These are phyloP conservation scores for Drosophila repleta DNA, from an alignment of 1,140 invertebrate species.

Conservation along the genomic window DNA sequence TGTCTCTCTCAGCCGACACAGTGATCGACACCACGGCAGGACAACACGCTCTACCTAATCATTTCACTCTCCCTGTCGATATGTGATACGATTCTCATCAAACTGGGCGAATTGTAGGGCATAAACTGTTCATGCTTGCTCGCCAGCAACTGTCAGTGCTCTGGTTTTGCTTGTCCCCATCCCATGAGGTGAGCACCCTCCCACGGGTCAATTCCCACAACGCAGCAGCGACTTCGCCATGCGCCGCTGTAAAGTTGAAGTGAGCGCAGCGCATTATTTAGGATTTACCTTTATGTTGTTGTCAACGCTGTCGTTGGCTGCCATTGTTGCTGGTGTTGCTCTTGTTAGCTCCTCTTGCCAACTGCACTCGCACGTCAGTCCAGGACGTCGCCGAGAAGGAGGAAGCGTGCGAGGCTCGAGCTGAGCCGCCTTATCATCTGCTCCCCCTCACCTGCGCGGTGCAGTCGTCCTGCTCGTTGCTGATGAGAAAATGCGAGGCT, in stretches of 20 bases:
- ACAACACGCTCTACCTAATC: not conserved
- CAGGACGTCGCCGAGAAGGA: slow-evolving; percentile 13
- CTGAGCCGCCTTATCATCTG: not conserved
- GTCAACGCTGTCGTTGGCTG: slow-evolving; percentile 59
- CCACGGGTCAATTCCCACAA: slow-evolving; percentile 56
- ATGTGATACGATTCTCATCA: slow-evolving; percentile 2
- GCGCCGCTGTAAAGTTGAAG: slow-evolving; percentile 72
- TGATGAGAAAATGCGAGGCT: slow-evolving; percentile 82
- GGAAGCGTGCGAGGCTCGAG: not conserved
- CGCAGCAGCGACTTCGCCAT: slow-evolving; percentile 22
- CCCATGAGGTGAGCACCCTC: not conserved
- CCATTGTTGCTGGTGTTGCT: slow-evolving; percentile 27
- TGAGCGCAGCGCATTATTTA: slow-evolving; percentile 76
- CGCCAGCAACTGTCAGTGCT: not conserved
- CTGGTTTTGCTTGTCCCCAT: not conserved
- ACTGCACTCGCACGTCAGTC: slow-evolving; percentile 51
- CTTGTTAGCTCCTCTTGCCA: slow-evolving; percentile 45
- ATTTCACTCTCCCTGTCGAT: not conserved
- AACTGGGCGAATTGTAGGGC: not conserved
- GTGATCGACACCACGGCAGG: not conserved
- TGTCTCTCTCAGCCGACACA: slow-evolving; percentile 1
- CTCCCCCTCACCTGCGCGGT: slow-evolving; percentile 8
- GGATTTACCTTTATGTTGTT: slow-evolving; percentile 83
- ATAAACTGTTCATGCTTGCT: not conserved
- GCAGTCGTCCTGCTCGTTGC: too few species aligned